Base-by-base conservation (phyloP, 2,797 vertebrate genomes). In the Erpetoichthys calabaricus region DNA sequence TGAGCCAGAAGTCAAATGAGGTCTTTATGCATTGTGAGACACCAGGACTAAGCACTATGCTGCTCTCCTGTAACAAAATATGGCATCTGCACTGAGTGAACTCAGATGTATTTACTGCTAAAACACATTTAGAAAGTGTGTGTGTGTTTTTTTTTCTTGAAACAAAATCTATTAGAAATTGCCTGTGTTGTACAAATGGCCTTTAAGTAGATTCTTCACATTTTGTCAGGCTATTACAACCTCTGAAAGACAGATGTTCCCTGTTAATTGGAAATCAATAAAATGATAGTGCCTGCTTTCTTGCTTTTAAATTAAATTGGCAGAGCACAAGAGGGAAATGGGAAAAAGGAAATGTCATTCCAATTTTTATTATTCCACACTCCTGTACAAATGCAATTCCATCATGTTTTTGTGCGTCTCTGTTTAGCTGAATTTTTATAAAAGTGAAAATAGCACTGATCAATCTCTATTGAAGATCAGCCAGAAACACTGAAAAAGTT, bases 221-320 rank as follows among this genome's bases (percentile, higher is more conserved):
- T 54, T 54, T 54, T 54, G 53, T 5, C 53, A 54, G 41, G 53
- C 44, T 54, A 54, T 54, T 54, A 54, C 41, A 54, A 42, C 4
- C 53, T 54, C 41, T 25, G 41, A 54, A 42, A 54, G 53, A 54
- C 53, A 54, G 41, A 54, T 54, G 53, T 54, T 54, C 6, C 44
- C 10, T 42, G 53, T 54, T 54, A 54, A 54, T 54, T 54, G 53
- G 53, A 42, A 54, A 54, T 54, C 53, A 54, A 54, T 54, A 54
- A 41, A 43, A 54, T 54, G 53, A 54, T 54, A 54, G 53, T 42
- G 53, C 41, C 53, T 54, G 9, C 53, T 54, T 54, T 54, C 44
- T 54, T 25, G 8, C 10, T 54, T 54, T 42, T 54, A 54, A 42
- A 54, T 54, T 43, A 54, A 8, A 54, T 54, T 54, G 53, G 9